Evolutionary conservation across 2,888 invertebrate species (phyloP).

Genomic region (Cheilosia urbana): DNA sequence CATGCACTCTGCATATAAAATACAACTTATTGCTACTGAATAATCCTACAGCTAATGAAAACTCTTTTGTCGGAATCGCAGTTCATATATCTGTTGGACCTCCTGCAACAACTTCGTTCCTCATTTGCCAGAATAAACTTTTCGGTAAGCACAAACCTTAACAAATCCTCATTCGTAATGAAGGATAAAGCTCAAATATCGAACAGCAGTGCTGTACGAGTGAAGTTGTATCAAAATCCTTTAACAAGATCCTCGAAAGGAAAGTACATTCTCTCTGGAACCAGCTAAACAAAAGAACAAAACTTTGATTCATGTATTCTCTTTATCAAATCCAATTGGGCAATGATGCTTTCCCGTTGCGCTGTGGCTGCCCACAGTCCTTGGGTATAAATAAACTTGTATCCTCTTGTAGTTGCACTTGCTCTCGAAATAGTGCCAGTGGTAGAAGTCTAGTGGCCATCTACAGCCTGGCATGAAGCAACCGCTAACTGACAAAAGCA

Average conservation of each 20-base stretch:
- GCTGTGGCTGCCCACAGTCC: slow-evolving; percentile 7
- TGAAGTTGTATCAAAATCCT: slow-evolving; percentile 20
- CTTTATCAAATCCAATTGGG: slow-evolving; percentile 56
- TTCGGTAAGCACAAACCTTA: slow-evolving; percentile 8
- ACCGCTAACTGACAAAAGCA: slow-evolving; percentile 51
- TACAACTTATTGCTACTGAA: no score
- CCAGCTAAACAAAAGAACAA: slow-evolving; percentile 14
- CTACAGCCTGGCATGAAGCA: slow-evolving; percentile 19
- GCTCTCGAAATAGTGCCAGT: slow-evolving; percentile 2
- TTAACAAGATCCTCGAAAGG: slow-evolving; percentile 47
- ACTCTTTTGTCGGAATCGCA: not conserved
- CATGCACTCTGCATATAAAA: no score
- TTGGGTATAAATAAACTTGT: slow-evolving; percentile 24
- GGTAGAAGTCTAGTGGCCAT: slow-evolving; percentile 5
- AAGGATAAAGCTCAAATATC: slow-evolving; percentile 13
- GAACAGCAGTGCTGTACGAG: slow-evolving; percentile 10
- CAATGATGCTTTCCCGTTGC: slow-evolving; percentile 6
- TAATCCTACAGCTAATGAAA: no score
- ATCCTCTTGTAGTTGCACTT: slow-evolving; percentile 20
- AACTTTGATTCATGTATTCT: slow-evolving; percentile 38
- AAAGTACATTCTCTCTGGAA: slow-evolving; percentile 32
- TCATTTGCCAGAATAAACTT: not conserved
- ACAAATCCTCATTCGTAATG: slow-evolving; percentile 16
- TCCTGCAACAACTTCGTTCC: not conserved
- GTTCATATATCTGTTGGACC: not conserved